phyloP scores from a whole-genome alignment of 2,113 vertebrate species.

The Abramis brama region DNA sequence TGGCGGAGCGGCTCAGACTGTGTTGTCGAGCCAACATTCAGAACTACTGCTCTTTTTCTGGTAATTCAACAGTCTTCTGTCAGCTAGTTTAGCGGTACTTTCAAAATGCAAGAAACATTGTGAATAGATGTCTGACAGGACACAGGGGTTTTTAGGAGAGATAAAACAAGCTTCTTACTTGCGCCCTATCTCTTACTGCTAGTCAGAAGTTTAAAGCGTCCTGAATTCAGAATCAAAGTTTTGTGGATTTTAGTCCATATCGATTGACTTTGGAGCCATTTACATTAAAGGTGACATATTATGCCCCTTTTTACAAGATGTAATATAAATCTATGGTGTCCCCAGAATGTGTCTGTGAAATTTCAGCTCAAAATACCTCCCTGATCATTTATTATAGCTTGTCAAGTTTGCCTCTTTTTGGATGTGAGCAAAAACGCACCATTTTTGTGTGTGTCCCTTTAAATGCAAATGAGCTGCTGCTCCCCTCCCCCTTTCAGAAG shows the following conservation, averaged over 20 bases:
- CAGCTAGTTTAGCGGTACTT: conserved; percentile 12
- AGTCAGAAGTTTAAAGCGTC: not conserved
- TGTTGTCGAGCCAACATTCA: conserved; percentile 22
- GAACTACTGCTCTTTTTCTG: conserved; percentile 2
- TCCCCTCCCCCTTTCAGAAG: no score
- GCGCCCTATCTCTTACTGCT: not conserved
- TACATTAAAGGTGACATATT: no score
- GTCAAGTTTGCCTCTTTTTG: no score
- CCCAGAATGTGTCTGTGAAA: no score
- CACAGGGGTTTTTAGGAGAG: not conserved
- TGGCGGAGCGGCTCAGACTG: not conserved
- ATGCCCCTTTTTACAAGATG: no score
- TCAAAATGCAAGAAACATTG: not conserved
- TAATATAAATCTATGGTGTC: no score
- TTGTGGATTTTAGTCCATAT: not conserved
- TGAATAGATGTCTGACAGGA: conserved; percentile 24
- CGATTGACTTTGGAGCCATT: not conserved
- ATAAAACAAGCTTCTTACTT: not conserved
- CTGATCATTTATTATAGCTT: no score
- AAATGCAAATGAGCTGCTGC: no score
- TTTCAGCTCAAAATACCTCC: no score
- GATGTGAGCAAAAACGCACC: no score
- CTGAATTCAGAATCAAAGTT: not conserved
- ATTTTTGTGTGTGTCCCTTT: no score
- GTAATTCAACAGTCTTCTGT: conserved; percentile 21